Percentiles rank a stretch among this genome's conserved stretches.
Evolutionary conservation across 2,888 invertebrate species (phyloP).

Genomic region (Luperina nickerlii): DNA sequence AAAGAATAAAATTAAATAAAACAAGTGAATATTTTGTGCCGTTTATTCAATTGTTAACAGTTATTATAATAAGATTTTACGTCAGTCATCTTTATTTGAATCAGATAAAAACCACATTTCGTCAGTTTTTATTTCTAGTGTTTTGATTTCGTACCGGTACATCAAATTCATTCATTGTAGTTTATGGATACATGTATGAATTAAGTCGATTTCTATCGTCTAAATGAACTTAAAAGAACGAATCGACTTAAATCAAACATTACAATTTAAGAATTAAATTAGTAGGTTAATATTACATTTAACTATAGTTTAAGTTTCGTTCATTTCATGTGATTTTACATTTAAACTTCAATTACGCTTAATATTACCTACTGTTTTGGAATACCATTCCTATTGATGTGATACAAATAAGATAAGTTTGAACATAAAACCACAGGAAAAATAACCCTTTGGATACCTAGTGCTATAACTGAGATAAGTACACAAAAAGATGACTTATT

Average conservation of each 20-base stretch:
- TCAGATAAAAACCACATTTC: conserved; percentile 70
- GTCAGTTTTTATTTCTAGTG: conserved; percentile 57
- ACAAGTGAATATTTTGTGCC: conserved; percentile 86
- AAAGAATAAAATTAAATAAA: conserved; percentile 70
- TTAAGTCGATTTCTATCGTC: conserved; percentile 49
- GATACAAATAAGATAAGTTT: conserved; percentile 64
- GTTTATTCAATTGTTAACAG: conserved; percentile 90
- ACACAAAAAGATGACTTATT: conserved; percentile 63
- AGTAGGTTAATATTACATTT: conserved; percentile 77
- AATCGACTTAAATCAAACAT: conserved; percentile 60
- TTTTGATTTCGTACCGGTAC: conserved; percentile 61
- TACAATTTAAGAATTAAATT: conserved; percentile 72
- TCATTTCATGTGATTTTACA: conserved; percentile 81
- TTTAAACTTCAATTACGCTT: conserved; percentile 71
- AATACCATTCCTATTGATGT: conserved; percentile 61
- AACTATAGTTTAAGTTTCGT: conserved; percentile 75
- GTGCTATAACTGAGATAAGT: conserved; percentile 66
- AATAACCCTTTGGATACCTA: conserved; percentile 66
- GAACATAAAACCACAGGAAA: conserved; percentile 79
- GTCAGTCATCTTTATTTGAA: conserved; percentile 87
- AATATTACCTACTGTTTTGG: conserved; percentile 64
- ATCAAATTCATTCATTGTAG: conserved; percentile 53
- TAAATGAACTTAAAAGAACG: conserved; percentile 23
- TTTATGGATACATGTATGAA: conserved; percentile 49
- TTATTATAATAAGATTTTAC: conserved; percentile 87